These are phyloP conservation scores for Steinernema carpocapsae DNA, from an alignment of 2,888 invertebrate species.

Conservation along the genomic window DNA sequence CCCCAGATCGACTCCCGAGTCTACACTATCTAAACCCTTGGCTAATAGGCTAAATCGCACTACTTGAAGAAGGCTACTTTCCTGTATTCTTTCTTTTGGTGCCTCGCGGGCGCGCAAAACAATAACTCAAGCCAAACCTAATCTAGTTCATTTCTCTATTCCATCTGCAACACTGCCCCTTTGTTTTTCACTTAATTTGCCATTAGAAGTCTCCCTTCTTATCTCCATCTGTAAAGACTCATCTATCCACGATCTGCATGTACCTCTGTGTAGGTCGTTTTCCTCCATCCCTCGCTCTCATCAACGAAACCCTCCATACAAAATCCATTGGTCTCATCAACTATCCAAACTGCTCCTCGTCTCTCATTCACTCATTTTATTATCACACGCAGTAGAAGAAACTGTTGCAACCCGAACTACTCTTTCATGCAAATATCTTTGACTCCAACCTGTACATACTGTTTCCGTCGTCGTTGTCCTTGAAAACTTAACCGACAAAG, in stretches of 20 bases:
- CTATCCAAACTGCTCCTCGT: constrained; percentile 24
- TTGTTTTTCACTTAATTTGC: constrained; percentile 14
- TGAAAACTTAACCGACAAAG: neutral
- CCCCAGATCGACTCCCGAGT: constrained; percentile 42
- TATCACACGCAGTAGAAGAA: neutral
- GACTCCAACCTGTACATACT: constrained; percentile 26
- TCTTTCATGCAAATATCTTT: neutral
- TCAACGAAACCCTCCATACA: neutral
- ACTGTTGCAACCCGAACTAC: neutral
- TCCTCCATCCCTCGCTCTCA: neutral
- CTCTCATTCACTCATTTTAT: neutral
- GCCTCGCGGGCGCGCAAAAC: neutral
- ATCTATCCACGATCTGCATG: constrained; percentile 1
- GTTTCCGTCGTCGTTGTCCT: neutral
- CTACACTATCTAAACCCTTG: constrained; percentile 38
- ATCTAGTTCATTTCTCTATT: neutral
- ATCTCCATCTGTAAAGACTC: neutral
- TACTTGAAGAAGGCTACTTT: neutral
- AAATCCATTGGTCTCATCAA: neutral
- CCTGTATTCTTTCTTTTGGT: neutral
- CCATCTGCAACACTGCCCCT: constrained; percentile 27
- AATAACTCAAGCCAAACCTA: neutral
- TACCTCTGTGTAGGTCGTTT: constrained; percentile 24
- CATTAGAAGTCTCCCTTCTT: constrained; percentile 1
- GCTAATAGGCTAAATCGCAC: neutral